Evolutionary conservation across 1,140 invertebrate species (phyloP), one percentile per base, ranked within the genome.

Genomic region (Bombus terrestris): DNA sequence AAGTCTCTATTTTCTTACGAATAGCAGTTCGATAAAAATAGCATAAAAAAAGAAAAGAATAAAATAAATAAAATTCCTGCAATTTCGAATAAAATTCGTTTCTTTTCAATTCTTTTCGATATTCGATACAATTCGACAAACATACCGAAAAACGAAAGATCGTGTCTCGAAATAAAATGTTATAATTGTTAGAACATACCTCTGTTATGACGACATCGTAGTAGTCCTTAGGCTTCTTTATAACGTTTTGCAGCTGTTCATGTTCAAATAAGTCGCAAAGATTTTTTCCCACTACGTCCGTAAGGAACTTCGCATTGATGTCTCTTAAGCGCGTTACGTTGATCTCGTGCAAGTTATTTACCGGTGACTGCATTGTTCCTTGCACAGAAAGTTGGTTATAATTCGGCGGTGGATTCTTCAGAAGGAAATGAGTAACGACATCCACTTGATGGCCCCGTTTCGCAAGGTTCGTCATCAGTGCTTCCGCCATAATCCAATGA

Each of bases 381-480:
- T n/a, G 47, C 2, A 95, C 0, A 47, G 91, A 94, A 10, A 92
- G 87, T 32, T 94, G 92, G 0, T 32, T 92, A 72, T 95, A 94
- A 90, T 95, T 95, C 0, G 88, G 71, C 22, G 92, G 66, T 0
- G 92, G 89, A 22, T 92, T 91, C 53, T 94, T 93, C 15, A 86
- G 37, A 0, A 94, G 93, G 78, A 94, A 95, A n/a, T 94, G 93
- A 3, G 91, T 90, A 12, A 95, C 81, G 0, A 95, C 93, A 32
- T 94, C 94, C 0, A 96, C 93, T 35, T 94, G 91, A 86, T 96
- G 95, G 6, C 95, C 95, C 3, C 92, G 92, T 22, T 79, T 88
- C 1, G 94, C 95, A 0, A 96, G 83, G 13, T 72, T 91, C 32
- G 91, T 91, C 88, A 95, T 92, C 15, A 96, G 18, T 8, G 85